Conservation (phyloP, 2,888 invertebrate genomes). For the Amiota communis region DNA sequence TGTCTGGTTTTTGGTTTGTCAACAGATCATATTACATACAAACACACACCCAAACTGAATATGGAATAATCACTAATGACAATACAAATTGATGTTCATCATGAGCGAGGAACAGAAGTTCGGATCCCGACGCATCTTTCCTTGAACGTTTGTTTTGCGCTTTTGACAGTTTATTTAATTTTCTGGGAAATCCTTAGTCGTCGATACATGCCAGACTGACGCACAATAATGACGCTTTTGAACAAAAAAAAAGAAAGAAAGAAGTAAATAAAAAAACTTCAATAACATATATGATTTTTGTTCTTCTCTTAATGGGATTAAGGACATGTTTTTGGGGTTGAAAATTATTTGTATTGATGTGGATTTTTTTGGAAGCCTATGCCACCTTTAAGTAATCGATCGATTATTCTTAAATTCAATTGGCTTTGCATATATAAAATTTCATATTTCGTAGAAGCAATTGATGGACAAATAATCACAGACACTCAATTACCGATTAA, state of each 20-base stretch:
- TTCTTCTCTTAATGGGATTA: neutral
- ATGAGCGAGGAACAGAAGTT: neutral
- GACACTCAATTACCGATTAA: no score
- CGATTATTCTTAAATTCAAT: neutral
- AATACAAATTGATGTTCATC: slow-evolving; percentile 32
- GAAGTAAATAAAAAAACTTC: neutral
- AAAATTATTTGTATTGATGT: slow-evolving; percentile 2
- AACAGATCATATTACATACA: slow-evolving; percentile 26
- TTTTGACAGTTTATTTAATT: slow-evolving; percentile 28
- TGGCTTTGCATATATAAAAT: slow-evolving; percentile 14
- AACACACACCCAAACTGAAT: neutral
- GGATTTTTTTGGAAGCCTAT: slow-evolving; percentile 17
- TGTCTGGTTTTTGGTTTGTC: slow-evolving; percentile 23
- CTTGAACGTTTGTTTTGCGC: slow-evolving; percentile 12
- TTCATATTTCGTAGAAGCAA: slow-evolving; percentile 27
- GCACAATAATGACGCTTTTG: slow-evolving; percentile 17
- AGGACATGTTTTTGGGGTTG: slow-evolving; percentile 19
- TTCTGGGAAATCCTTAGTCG: slow-evolving; percentile 9
- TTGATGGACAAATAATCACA: neutral
- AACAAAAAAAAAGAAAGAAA: no score
- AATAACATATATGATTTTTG: slow-evolving; percentile 28
- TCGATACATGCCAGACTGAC: neutral
- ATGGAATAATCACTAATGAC: slow-evolving; percentile 31
- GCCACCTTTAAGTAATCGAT: slow-evolving; percentile 41
- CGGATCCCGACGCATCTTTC: neutral